Conservation (phyloP, 92 coral and sea anemone species). For the Parazoanthus atlanticus region DNA sequence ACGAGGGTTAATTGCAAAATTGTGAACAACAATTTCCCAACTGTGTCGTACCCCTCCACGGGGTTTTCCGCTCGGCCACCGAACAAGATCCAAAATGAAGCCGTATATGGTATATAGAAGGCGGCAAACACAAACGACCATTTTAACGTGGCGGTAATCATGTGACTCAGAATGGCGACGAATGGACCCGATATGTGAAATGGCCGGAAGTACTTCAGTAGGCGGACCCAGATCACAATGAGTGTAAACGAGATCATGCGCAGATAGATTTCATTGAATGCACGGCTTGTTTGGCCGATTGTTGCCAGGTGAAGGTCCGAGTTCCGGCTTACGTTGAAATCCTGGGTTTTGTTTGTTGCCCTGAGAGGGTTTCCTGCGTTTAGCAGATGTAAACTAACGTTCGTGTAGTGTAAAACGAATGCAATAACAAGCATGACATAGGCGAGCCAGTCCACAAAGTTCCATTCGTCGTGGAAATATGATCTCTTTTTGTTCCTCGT, state of each 20-base stretch:
- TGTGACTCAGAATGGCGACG: slow-evolving; percentile 82
- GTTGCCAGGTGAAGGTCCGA: slow-evolving; percentile 38
- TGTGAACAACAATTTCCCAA: slow-evolving; percentile 56
- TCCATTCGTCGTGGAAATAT: slow-evolving; percentile 82
- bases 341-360: not conserved
- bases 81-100: slow-evolving; percentile 84
- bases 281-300: slow-evolving; percentile 15
- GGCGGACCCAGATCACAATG: slow-evolving; percentile 78
- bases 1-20: slow-evolving; percentile 72
- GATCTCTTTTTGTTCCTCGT: slow-evolving; percentile 57
- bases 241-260: slow-evolving; percentile 64
- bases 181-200: slow-evolving; percentile 82
- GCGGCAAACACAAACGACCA: slow-evolving; percentile 76
- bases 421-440: slow-evolving; percentile 67
- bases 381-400: slow-evolving; percentile 40
- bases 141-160: slow-evolving; percentile 66
- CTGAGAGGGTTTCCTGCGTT: not conserved
- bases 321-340: not conserved
- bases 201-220: slow-evolving; percentile 82
- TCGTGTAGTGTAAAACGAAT: slow-evolving; percentile 63
- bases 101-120: slow-evolving; percentile 78
- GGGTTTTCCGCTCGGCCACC: slow-evolving; percentile 72
- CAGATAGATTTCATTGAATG: slow-evolving; percentile 51
- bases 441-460: slow-evolving; percentile 80
- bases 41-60: slow-evolving; percentile 63